Evolutionary conservation across 2,113 vertebrate species (phyloP).

Genomic region (Rissa tridactyla): DNA sequence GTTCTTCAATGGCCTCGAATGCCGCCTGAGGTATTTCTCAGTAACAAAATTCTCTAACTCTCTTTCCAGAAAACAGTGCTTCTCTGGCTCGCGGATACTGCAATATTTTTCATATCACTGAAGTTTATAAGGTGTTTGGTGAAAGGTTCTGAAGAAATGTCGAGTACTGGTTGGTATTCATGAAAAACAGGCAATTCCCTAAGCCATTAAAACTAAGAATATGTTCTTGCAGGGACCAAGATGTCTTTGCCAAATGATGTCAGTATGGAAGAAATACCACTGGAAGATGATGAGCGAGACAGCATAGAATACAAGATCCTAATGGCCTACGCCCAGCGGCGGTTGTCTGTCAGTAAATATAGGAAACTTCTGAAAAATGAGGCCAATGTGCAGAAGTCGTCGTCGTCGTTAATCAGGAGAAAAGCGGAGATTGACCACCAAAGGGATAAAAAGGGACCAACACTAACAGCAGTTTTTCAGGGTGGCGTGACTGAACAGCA

Average conservation of each 20-base stretch:
- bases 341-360: not conserved
- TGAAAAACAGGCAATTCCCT: not conserved
- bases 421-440: not conserved
- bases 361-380: constrained; percentile 9
- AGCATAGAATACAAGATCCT: constrained; percentile 68
- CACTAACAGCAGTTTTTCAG: accelerated
- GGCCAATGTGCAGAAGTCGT: not conserved
- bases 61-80: not conserved
- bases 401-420: not conserved
- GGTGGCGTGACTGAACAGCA: accelerated
- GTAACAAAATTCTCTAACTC: not conserved
- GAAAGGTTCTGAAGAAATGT: not conserved
- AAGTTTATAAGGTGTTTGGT: not conserved
- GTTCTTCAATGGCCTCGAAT: not conserved
- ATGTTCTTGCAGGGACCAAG: constrained; percentile 34
- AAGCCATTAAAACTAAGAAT: not conserved
- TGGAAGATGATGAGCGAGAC: constrained; percentile 54
- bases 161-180: not conserved
- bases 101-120: not conserved
- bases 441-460: not conserved
- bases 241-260: constrained; percentile 9
- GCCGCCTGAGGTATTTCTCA: not conserved
- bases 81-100: not conserved
- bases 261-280: constrained; percentile 53
- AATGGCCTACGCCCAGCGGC: constrained; percentile 47